Evolutionary conservation across 2,888 invertebrate species (phyloP), one percentile per base, ranked within the genome.

Genomic region (Diaperis boleti): DNA sequence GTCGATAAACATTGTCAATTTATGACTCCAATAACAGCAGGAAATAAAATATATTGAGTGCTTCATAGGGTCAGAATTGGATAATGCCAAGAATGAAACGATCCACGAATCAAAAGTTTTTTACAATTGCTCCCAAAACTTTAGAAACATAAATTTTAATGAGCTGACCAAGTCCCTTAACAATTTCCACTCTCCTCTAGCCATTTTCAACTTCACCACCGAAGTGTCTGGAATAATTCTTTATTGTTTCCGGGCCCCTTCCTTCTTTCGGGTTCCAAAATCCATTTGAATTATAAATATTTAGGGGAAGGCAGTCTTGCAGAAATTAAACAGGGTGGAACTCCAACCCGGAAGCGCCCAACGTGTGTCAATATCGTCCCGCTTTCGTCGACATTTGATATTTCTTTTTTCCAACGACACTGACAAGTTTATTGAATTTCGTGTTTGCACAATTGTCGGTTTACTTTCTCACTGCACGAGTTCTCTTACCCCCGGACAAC

Each of bases 391-490:
- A 59, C 55, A 61, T 61, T 39, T 54, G 61, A 61, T 61, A 61
- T 61, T 61, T 61, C 39, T 61, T 61, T 60, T 47, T 55, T 29
- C 39, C 22, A 29, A 10, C 44, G 61, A 35, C 61, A 55, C 45
- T 61, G 61, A 61, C 45, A 37, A 45, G 39, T 55, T 54, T 61
- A 61, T 61, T 55, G 47, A 47, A 54, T 61, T 61, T 60, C 45
- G 60, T 45, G 45, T 60, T 52, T 45, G 35, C 45, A 45, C 60
- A 60, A 60, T 44, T 61, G 54, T 29, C 29, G 14, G 31, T n/a
- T 54, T 35, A 45, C 37, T 60, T 55, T 54, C 52, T 37, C 60
- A 60, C 47, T 14, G 7, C 10, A 26, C 14, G 4, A n/a, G 14
- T 18, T 33, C 13, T 17, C 10, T 26, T 29, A n/a, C n/a, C n/a